These are phyloP conservation scores for Meta bourneti DNA, from an alignment of 2,888 invertebrate species.

Conservation along the genomic window DNA sequence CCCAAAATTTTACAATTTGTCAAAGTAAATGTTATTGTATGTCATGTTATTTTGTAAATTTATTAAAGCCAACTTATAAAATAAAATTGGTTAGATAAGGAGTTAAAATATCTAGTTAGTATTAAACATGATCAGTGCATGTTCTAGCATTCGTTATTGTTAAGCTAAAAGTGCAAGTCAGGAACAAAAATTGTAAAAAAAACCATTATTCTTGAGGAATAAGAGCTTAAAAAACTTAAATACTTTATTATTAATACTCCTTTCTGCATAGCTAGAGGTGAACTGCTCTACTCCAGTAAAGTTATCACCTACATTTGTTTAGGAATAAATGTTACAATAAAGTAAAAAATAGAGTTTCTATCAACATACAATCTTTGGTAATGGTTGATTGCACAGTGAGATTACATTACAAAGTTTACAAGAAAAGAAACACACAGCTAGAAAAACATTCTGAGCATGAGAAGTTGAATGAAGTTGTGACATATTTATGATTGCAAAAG, in stretches of 20 bases:
- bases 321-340: conserved; percentile 64
- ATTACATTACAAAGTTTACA: conserved; percentile 27
- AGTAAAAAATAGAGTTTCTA: conserved; percentile 74
- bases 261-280: conserved; percentile 68
- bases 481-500: background rate
- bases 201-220: background rate
- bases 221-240: conserved; percentile 62
- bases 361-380: conserved; percentile 71
- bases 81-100: too few species aligned
- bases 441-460: conserved; percentile 16
- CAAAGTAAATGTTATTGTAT: too few species aligned
- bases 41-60: too few species aligned
- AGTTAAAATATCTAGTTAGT: too few species aligned
- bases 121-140: too few species aligned
- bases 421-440: conserved; percentile 33
- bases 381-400: conserved; percentile 68
- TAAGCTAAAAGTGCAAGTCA: too few species aligned
- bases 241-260: conserved; percentile 63
- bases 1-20: too few species aligned
- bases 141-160: too few species aligned
- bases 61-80: too few species aligned
- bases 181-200: background rate
- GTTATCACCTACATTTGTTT: conserved; percentile 61
- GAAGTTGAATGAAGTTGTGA: background rate
- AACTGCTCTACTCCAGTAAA: conserved; percentile 56